These are phyloP conservation scores for Diarsia rubi DNA, from an alignment of 2,888 invertebrate species.

Conservation along the genomic window DNA sequence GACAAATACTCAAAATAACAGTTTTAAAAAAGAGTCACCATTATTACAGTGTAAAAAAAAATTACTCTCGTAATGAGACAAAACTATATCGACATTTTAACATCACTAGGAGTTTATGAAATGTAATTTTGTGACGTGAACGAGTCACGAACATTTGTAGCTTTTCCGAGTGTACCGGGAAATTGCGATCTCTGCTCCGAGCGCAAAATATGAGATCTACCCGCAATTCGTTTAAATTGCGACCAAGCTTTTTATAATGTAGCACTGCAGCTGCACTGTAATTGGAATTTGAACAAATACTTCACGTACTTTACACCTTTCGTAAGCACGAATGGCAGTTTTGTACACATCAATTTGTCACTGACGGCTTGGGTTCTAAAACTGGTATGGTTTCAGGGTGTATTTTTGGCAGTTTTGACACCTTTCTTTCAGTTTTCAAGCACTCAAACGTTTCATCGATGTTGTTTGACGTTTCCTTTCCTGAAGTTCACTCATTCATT, in stretches of 20 bases:
- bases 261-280: conserved; percentile 67
- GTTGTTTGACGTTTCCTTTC: conserved; percentile 3
- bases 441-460: not conserved
- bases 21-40: too few relatives aligned
- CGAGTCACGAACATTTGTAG: conserved; percentile 89
- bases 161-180: conserved; percentile 89
- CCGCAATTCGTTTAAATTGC: conserved; percentile 87
- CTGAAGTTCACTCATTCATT: not conserved
- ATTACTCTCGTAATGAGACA: conserved; percentile 16
- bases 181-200: conserved; percentile 87
- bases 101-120: conserved; percentile 88
- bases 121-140: conserved; percentile 90
- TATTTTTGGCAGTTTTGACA: conserved; percentile 9
- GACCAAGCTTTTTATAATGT: conserved; percentile 85
- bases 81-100: conserved; percentile 60
- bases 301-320: conserved; percentile 50
- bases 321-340: conserved; percentile 13
- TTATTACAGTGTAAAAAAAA: not conserved
- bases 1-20: not conserved
- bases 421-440: not conserved
- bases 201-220: conserved; percentile 87
- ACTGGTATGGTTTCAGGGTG: not conserved
- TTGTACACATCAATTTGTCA: conserved; percentile 6
- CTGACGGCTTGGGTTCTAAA: conserved; percentile 1
- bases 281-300: conserved; percentile 66